Percentiles rank a stretch among this genome's conserved stretches.
phyloP scores from a whole-genome alignment of 2,113 vertebrate genomes.

The Muntiacus muntjak region DNA sequence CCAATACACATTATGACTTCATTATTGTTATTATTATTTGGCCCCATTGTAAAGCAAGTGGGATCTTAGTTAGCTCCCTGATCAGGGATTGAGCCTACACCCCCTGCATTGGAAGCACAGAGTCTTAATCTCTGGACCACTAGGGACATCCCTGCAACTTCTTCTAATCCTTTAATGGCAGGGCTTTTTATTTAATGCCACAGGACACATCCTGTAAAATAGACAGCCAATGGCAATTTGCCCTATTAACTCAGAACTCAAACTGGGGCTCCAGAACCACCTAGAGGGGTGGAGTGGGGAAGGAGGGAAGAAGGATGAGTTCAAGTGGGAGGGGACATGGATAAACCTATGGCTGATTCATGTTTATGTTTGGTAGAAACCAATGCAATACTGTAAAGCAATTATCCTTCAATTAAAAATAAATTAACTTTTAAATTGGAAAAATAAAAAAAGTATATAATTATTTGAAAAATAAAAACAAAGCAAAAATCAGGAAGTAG shows the following conservation, averaged over 20 bases:
- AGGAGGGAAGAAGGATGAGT: background rate
- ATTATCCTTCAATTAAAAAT: background rate
- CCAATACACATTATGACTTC: conserved; percentile 29
- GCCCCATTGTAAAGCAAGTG: background rate
- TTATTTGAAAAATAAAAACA: background rate
- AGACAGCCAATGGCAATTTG: background rate
- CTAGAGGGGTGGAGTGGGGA: background rate
- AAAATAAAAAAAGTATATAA: background rate
- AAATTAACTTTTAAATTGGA: background rate
- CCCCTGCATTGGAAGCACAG: background rate
- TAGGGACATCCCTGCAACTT: background rate
- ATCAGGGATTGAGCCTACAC: background rate
- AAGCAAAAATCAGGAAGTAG: conserved; percentile 58
- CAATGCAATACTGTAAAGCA: background rate
- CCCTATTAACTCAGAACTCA: background rate
- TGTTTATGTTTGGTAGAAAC: background rate
- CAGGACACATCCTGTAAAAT: background rate
- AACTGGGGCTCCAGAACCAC: background rate
- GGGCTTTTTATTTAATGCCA: conserved; percentile 57
- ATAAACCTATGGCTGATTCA: background rate
- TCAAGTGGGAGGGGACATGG: background rate
- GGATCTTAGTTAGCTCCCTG: background rate
- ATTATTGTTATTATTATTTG: background rate
- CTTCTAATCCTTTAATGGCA: conserved; percentile 28
- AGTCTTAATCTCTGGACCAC: background rate